Evolutionary conservation across 2,113 vertebrate genomes (phyloP), one percentile per base, ranked within the genome.

Genomic region (Zapus hudsonius): DNA sequence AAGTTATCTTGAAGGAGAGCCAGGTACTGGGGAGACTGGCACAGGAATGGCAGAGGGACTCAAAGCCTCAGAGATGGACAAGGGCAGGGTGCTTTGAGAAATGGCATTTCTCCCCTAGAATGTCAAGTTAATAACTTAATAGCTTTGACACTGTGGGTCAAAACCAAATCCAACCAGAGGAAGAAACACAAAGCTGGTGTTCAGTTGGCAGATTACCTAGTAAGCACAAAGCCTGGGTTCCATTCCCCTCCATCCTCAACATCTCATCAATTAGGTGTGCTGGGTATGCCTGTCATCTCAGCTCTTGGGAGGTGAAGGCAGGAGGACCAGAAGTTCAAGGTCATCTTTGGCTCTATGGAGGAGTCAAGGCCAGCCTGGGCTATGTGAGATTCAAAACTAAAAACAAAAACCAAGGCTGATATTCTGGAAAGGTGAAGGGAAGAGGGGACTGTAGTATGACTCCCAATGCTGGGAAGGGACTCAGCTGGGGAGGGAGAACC

Each of bases 11-110:
- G 25, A 36, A 81, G 74, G 38, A 44, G 36, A 59, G 9, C 23
- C 55, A 57, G 84, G 42, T 75, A 10, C 12, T 4, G 8, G 23
- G 23, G 13, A 75, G 33, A 13, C 1, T 36, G n/a, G 83, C 40
- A 6, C 31, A 42, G 42, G 25, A 11, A 7, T 5, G 2, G 1
- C 4, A 3, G 2, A 22, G 19, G 44, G n/a, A 25, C 2, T 31
- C 27, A 38, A 42, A 67, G 67, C 36, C 33, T 63, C 17, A 4
- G 69, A 13, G 22, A 44, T 17, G 31, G 63, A 25, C 8, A 44
- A 61, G 13, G 22, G 17, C 36, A 7, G 12, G 79, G 72, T 3
- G 4, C 11, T 22, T 29, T 44, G 83, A 38, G 72, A 33, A 76
- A n/a, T 6, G 13, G 25, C n/a, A 7, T 84, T 75, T 72, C 63